Percentiles rank a stretch among this genome's conserved stretches.
Evolutionary conservation across 2,888 invertebrate species (phyloP).

Genomic region (Cepaea hortensis): DNA sequence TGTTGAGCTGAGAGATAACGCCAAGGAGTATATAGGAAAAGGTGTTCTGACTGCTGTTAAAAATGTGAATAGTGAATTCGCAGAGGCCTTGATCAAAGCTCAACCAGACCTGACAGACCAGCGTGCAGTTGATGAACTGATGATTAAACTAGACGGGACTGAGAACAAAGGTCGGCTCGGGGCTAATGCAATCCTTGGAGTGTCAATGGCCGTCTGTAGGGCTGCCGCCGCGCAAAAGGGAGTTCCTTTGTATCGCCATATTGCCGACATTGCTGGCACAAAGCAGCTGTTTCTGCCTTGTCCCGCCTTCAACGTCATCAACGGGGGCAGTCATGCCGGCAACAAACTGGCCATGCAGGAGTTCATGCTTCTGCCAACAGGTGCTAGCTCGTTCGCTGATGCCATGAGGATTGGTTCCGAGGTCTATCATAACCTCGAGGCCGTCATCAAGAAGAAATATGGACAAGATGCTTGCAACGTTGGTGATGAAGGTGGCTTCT

Average conservation of each 20-base stretch:
- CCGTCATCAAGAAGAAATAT: constrained; percentile 92
- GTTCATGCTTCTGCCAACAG: constrained; percentile 96
- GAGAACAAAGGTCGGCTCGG: constrained; percentile 93
- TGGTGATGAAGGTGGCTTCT: constrained; percentile 59
- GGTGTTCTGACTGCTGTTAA: constrained; percentile 92
- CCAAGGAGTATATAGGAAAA: constrained; percentile 93
- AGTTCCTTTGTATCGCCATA: constrained; percentile 83
- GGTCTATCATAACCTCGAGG: constrained; percentile 94
- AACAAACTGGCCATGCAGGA: constrained; percentile 89
- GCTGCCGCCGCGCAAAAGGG: constrained; percentile 96
- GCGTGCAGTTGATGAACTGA: constrained; percentile 87
- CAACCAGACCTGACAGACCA: constrained; percentile 93
- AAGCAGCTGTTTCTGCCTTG: constrained; percentile 92
- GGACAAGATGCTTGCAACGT: constrained; percentile 85
- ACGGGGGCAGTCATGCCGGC: constrained; percentile 98
- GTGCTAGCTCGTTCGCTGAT: constrained; percentile 93
- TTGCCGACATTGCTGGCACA: constrained; percentile 96
- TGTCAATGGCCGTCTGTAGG: constrained; percentile 96
- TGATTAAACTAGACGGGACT: constrained; percentile 94
- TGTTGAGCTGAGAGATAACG: constrained; percentile 94
- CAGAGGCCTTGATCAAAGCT: constrained; percentile 78
- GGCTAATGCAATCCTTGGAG: constrained; percentile 97
- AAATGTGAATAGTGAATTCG: constrained; percentile 87
- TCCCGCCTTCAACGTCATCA: constrained; percentile 98
- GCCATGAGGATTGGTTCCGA: constrained; percentile 99